These are phyloP conservation scores for Dreissena rostriformis DNA, from an alignment of 1,140 invertebrate species.

Conservation along the genomic window DNA sequence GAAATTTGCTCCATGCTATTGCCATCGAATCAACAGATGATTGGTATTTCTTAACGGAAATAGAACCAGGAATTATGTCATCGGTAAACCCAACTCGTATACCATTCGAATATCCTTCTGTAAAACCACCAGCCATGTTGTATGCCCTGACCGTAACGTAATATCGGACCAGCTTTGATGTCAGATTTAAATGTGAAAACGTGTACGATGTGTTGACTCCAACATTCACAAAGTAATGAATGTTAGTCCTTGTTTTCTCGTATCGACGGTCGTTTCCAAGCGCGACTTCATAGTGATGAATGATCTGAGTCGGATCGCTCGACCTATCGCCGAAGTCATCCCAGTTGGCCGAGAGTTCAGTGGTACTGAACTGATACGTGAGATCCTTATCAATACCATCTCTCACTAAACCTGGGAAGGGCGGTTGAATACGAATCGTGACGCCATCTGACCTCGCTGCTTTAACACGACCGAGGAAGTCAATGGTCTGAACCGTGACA, in stretches of 20 bases:
- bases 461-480: constrained; percentile 16
- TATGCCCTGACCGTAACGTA: constrained; percentile 30
- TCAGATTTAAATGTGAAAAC: constrained; percentile 23
- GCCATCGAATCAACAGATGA: not conserved
- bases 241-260: constrained; percentile 13
- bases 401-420: constrained; percentile 18
- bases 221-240: constrained; percentile 32
- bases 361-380: constrained; percentile 6
- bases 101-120: constrained; percentile 30
- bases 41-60: constrained; percentile 3
- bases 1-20: constrained; percentile 32
- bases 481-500: constrained; percentile 27
- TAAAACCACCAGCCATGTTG: constrained; percentile 14
- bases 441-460: constrained; percentile 31
- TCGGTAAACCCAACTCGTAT: constrained; percentile 40
- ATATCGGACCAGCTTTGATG: constrained; percentile 1
- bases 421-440: constrained; percentile 36
- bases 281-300: constrained; percentile 16
- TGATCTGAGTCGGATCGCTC: not conserved
- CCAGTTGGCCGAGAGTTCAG: constrained; percentile 31
- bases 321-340: constrained; percentile 19
- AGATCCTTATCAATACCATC: constrained; percentile 28
- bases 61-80: not conserved
- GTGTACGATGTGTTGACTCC: constrained; percentile 15
- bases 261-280: constrained; percentile 28